phyloP scores from a whole-genome alignment of 2,888 invertebrate species.

The Pseudococcus jackbeardsleyi region DNA sequence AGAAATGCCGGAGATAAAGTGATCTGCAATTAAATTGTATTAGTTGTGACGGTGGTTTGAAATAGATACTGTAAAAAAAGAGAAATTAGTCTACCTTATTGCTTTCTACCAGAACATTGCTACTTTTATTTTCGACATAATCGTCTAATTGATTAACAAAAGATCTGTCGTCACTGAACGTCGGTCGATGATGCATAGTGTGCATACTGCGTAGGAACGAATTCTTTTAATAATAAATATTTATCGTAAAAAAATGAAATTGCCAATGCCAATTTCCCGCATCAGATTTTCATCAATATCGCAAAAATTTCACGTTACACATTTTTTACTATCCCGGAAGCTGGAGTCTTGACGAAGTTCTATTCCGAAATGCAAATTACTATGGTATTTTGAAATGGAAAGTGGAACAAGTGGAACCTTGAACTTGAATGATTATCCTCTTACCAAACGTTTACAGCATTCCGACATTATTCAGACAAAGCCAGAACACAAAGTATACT shows the following conservation, averaged over 20 bases:
- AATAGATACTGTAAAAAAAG: not conserved
- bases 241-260: not conserved
- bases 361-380: no score
- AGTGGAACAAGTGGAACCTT: no score
- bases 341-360: no score
- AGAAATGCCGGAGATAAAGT: not conserved
- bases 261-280: not conserved
- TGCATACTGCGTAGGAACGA: not conserved
- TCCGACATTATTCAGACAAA: no score
- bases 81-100: slow-evolving; percentile 13
- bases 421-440: no score
- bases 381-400: no score
- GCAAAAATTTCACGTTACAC: no score
- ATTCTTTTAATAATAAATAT: not conserved
- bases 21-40: not conserved
- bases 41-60: not conserved
- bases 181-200: not conserved
- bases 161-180: slow-evolving; percentile 30
- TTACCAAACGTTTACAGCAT: no score
- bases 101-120: slow-evolving; percentile 15
- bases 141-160: slow-evolving; percentile 47
- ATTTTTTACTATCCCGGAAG: no score
- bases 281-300: no score
- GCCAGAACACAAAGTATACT: no score
- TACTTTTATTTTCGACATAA: slow-evolving; percentile 34